phyloP scores from a whole-genome alignment of 2,888 invertebrate species.

The Endomychus coccineus region DNA sequence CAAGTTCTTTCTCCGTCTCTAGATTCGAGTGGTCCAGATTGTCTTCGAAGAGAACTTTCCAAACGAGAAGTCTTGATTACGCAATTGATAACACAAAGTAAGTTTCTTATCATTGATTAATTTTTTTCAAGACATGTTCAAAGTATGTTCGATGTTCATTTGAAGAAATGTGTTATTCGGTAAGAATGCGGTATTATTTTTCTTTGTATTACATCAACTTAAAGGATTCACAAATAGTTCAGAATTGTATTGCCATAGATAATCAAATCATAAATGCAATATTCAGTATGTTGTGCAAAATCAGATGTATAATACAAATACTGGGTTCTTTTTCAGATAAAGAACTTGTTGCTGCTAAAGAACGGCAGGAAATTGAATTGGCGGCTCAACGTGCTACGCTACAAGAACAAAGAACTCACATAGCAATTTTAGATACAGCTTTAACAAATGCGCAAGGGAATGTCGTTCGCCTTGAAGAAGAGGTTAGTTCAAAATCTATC shows the following conservation, averaged over 20 bases:
- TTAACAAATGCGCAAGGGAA: slow-evolving; percentile 86
- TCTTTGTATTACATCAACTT: no score
- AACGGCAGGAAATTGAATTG: slow-evolving; percentile 85
- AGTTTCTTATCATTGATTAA: no score
- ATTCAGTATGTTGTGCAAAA: no score
- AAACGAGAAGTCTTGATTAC: slow-evolving; percentile 76
- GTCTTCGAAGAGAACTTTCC: slow-evolving; percentile 60
- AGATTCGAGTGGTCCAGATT: slow-evolving; percentile 44
- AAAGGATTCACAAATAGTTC: no score
- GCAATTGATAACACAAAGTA: slow-evolving; percentile 82
- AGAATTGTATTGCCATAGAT: no score
- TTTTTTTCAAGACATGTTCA: no score
- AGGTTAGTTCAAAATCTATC: slow-evolving; percentile 61
- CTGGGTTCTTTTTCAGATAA: slow-evolving; percentile 65
- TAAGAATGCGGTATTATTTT: no score
- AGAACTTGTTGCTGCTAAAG: slow-evolving; percentile 81
- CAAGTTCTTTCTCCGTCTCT: slow-evolving; percentile 50
- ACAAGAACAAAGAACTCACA: slow-evolving; percentile 87
- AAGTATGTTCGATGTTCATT: no score
- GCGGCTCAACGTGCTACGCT: slow-evolving; percentile 82
- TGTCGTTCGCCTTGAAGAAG: slow-evolving; percentile 80
- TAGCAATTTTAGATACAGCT: slow-evolving; percentile 86
- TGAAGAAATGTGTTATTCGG: no score
- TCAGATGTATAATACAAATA: no score
- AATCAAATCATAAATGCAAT: no score